These are phyloP conservation scores for Nephrotoma flavescens DNA, from an alignment of 2,888 invertebrate species.

Conservation along the genomic window DNA sequence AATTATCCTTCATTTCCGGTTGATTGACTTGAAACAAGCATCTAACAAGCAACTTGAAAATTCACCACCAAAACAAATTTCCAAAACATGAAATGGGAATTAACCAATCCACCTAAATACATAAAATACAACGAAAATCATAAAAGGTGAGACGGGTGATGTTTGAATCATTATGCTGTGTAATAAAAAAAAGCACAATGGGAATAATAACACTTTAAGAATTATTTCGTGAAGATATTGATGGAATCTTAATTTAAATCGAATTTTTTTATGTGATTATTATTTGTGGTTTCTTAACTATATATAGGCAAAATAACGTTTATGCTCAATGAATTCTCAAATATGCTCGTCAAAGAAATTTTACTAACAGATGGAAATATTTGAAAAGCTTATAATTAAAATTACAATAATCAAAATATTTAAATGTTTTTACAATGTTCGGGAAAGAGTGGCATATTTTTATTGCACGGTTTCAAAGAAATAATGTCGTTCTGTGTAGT, in stretches of 20 bases:
- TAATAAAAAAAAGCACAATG: not conserved
- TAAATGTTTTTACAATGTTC: no score
- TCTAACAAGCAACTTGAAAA: not conserved
- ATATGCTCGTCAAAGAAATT: no score
- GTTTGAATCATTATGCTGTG: not conserved
- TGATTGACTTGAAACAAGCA: not conserved
- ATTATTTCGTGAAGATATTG: not conserved
- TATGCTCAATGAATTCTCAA: no score
- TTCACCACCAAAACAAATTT: not conserved
- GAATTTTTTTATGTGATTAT: not conserved
- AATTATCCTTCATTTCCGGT: not conserved
- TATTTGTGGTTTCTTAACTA: not conserved
- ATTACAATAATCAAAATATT: no score
- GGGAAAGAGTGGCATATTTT: no score
- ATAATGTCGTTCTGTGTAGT: no score
- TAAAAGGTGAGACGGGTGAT: not conserved
- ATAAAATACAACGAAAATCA: not conserved
- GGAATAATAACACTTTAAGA: not conserved
- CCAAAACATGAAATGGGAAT: not conserved
- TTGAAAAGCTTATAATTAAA: no score
- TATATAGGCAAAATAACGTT: no score
- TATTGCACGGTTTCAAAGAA: no score
- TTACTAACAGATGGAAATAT: no score
- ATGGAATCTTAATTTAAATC: not conserved
- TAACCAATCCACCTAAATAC: not conserved